Evolutionary conservation across 2,113 vertebrate genomes (phyloP), one percentile per base, ranked within the genome.

Genomic region (Carettochelys insculpta): DNA sequence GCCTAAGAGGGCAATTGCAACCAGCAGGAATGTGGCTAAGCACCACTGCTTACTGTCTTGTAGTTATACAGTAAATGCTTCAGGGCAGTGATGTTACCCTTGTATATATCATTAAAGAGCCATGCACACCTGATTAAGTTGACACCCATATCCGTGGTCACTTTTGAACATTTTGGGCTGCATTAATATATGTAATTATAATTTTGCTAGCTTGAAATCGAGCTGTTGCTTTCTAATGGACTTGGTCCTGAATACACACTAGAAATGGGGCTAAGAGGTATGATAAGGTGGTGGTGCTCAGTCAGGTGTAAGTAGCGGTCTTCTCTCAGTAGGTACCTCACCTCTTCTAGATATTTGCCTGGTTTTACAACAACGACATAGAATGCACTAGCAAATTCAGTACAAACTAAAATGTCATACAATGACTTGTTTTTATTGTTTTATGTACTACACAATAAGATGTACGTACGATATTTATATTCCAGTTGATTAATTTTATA

Each of bases 111-210:
- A 43, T 27, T 73, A 43, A 73, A 73, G 68, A 73, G 41, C 22
- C 22, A 43, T 38, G n/a, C 68, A 43, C 77, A 83, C 4, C 3
- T 56, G 4, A 27, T 14, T 29, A 8, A 45, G 73, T 71, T 17
- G 16, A 5, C 3, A 11, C 52, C 27, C 81, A 1, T 5, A 12
- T 17, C 5, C 2, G 0, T 0, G 13, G 5, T 27, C 50, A 10
- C 7, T 6, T 77, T 58, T 14, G 53, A 80, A 88, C 80, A 65
- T 65, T 2, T 68, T 9, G 38, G 0, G 54, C 88, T 82, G 8
- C 73, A 83, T 71, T 29, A 78, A 9, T 78, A 27, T 38, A 12
- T 10, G 27, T 51, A 77, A 47, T 86, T 58, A 50, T 13, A 77
- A 6, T 79, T 80, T 5, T 0, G 3, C 31, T 41, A n/a, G 61